Evolutionary conservation across 2,113 vertebrate species (phyloP).

Genomic region (Dasyprocta punctata): DNA sequence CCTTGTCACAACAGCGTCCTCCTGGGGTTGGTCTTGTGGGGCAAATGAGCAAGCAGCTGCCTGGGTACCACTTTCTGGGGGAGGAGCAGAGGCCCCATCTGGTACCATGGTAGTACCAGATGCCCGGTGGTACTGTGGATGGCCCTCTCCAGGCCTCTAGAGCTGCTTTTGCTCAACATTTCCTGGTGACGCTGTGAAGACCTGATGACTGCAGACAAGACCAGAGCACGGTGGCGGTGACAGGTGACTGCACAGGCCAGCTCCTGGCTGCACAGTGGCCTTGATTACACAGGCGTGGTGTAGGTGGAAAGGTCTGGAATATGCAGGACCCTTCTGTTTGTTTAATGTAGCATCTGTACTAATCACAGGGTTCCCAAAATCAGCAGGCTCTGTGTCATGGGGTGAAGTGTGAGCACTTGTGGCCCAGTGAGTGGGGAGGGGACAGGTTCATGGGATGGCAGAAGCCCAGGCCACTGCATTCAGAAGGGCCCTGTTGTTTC

Average conservation of each 20-base stretch:
- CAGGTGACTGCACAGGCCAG: neutral
- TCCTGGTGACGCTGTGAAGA: neutral
- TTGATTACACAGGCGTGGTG: neutral
- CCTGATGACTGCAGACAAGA: neutral
- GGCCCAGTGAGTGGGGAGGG: neutral
- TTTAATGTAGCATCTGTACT: neutral
- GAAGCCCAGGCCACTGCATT: neutral
- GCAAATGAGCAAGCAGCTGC: conserved; percentile 56
- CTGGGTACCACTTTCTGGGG: neutral
- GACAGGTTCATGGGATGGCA: fast-evolving
- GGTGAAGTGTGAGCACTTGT: neutral
- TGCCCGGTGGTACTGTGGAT: neutral
- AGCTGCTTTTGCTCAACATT: conserved; percentile 6
- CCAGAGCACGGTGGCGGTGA: neutral
- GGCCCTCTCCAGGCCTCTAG: neutral
- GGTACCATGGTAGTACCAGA: neutral
- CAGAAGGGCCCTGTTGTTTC: neutral
- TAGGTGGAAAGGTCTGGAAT: neutral
- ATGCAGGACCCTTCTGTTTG: neutral
- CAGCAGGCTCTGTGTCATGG: neutral
- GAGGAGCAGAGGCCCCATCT: conserved; percentile 58
- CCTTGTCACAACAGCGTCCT: conserved; percentile 43
- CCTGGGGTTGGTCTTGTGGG: neutral
- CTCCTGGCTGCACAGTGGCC: neutral
- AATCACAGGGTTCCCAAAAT: conserved; percentile 5